A percentile compares a stretch with the other conserved stretches of the same genome.
These are phyloP conservation scores for Liolophura sinensis DNA, from an alignment of 1,140 invertebrate genomes.

Conservation along the genomic window DNA sequence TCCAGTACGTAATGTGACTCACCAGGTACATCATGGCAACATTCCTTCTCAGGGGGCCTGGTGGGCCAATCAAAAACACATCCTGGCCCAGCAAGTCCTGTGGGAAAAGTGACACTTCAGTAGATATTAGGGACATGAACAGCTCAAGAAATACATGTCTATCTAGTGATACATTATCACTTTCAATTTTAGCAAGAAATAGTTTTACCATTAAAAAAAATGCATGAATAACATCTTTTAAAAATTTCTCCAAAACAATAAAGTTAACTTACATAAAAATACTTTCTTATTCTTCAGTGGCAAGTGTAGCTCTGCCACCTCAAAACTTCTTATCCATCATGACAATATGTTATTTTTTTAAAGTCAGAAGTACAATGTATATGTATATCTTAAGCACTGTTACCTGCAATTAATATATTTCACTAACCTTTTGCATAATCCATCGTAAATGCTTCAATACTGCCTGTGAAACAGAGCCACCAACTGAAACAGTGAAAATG, in stretches of 20 bases:
- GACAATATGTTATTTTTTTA: neutral
- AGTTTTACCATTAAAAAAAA: no score
- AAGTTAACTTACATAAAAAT: neutral
- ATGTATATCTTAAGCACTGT: neutral
- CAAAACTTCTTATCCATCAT: neutral
- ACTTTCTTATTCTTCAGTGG: neutral
- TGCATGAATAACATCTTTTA: no score
- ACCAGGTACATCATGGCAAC: constrained; percentile 80
- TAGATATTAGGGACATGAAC: neutral
- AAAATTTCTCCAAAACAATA: no score
- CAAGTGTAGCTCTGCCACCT: neutral
- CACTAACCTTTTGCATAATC: constrained; percentile 86
- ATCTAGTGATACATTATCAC: neutral
- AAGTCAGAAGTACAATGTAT: neutral
- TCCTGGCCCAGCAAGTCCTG: constrained; percentile 85
- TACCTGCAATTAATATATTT: neutral
- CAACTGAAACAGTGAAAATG: constrained; percentile 39
- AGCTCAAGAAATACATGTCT: neutral
- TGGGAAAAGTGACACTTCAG: constrained; percentile 46
- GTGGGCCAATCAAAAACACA: constrained; percentile 91
- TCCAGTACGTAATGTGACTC: constrained; percentile 9
- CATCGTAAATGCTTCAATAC: constrained; percentile 83
- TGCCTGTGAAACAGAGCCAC: constrained; percentile 67
- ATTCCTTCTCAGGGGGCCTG: constrained; percentile 77
- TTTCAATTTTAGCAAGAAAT: neutral